These are phyloP conservation scores for Gymnopithys bicolor DNA, from an alignment of 2,797 vertebrate genomes.

Conservation along the genomic window DNA sequence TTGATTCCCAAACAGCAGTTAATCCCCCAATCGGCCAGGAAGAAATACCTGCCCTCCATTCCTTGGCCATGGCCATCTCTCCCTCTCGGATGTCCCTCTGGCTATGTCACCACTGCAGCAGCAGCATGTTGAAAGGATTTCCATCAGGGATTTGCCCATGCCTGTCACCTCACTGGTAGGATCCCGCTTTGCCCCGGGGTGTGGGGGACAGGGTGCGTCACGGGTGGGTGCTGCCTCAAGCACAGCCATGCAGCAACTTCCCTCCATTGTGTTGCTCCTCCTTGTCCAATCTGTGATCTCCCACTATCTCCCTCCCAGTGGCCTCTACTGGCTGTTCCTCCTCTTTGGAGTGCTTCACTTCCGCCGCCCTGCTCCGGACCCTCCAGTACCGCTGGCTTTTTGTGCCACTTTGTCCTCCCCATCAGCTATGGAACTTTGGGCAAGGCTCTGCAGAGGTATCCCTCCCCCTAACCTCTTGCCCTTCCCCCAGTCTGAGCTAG, in stretches of 20 bases:
- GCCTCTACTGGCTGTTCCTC: conserved; percentile 6
- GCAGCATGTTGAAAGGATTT: not conserved
- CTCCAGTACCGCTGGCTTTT: rapidly evolving
- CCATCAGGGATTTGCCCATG: not conserved
- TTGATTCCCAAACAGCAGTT: not conserved
- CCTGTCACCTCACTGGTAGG: not conserved
- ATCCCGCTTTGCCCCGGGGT: rapidly evolving
- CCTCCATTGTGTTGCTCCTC: conserved; percentile 53
- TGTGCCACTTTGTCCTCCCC: not conserved
- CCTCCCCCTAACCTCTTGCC: conserved; percentile 27
- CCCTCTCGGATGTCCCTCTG: not conserved
- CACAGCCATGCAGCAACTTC: not conserved
- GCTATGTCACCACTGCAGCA: rapidly evolving
- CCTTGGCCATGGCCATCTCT: not conserved
- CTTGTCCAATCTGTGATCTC: not conserved
- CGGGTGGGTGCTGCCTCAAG: not conserved
- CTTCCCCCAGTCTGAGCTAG: not conserved
- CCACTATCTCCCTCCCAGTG: conserved; percentile 24
- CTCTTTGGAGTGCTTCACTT: conserved; percentile 16
- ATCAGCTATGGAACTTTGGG: not conserved
- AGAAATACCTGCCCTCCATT: not conserved
- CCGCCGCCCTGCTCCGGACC: not conserved
- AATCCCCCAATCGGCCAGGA: not conserved
- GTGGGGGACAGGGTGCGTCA: not conserved
- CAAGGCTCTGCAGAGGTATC: not conserved